Evolutionary conservation across 2,888 invertebrate genomes (phyloP).

Genomic region (Ametastegia equiseti): DNA sequence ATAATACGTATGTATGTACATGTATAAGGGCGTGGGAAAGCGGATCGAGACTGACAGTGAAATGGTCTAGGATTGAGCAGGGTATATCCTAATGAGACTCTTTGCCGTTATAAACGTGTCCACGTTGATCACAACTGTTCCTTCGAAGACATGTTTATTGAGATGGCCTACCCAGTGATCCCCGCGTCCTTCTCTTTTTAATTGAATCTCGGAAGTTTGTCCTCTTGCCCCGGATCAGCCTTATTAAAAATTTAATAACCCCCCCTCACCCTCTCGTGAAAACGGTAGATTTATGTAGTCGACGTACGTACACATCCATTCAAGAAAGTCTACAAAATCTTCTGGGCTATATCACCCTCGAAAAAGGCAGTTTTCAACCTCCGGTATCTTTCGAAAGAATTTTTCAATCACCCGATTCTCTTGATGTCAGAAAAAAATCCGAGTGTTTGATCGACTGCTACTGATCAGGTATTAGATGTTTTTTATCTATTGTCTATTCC

Average conservation of each 20-base stretch:
- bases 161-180: background rate
- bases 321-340: background rate
- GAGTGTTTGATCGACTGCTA: too few species aligned
- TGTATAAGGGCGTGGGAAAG: conserved; percentile 50
- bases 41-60: background rate
- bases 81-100: conserved; percentile 44
- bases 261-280: background rate
- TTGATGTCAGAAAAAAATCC: too few species aligned
- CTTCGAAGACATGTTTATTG: conserved; percentile 45
- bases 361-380: too few species aligned
- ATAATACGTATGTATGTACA: background rate
- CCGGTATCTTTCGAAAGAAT: too few species aligned
- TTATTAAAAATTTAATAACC: conserved; percentile 36
- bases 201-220: conserved; percentile 17
- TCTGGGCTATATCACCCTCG: too few species aligned
- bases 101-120: conserved; percentile 47
- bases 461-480: too few species aligned
- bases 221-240: background rate
- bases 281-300: conserved; percentile 18
- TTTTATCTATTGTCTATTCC: too few species aligned
- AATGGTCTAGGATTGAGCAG: background rate
- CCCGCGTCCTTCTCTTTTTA: conserved; percentile 26
- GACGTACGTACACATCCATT: background rate
- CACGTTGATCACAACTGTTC: conserved; percentile 6
- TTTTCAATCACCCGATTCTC: too few species aligned